phyloP scores from a whole-genome alignment of 2,888 invertebrate genomes.

The Isoperla grammatica region DNA sequence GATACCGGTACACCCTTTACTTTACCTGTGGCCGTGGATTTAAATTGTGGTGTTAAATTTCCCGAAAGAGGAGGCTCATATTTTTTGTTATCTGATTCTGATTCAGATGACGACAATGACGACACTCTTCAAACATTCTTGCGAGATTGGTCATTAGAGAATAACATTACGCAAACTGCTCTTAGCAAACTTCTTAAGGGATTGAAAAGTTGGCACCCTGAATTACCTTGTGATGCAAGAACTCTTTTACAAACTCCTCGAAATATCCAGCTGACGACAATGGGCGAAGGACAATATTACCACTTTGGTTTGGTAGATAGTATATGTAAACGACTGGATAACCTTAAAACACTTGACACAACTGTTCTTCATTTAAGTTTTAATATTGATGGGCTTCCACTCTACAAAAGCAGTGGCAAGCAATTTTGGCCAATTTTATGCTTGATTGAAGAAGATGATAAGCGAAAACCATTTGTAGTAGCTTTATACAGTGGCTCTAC shows the following conservation, averaged over 20 bases:
- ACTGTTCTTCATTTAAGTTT: too few species aligned
- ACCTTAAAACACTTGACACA: not conserved
- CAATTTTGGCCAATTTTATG: constrained; percentile 30
- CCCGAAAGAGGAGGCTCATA: too few species aligned
- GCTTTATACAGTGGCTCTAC: not conserved
- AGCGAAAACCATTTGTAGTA: constrained; percentile 3
- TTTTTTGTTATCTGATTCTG: too few species aligned
- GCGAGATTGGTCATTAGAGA: not conserved
- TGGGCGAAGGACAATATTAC: not conserved
- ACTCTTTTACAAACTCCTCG: not conserved
- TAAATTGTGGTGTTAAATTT: too few species aligned
- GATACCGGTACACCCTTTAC: too few species aligned
- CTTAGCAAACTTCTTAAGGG: not conserved
- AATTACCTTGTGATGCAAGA: not conserved
- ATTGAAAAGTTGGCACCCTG: not conserved
- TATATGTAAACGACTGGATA: not conserved
- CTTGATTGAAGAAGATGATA: not conserved
- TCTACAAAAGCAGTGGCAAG: too few species aligned
- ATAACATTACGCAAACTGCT: not conserved
- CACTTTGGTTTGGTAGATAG: constrained; percentile 7
- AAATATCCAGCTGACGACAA: not conserved
- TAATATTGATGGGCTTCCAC: too few species aligned
- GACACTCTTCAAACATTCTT: too few species aligned
- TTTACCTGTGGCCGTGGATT: too few species aligned
- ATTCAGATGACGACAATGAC: too few species aligned